Evolutionary conservation across 2,113 vertebrate species (phyloP), one percentile per base, ranked within the genome.

Genomic region (Hyaena hyaena): DNA sequence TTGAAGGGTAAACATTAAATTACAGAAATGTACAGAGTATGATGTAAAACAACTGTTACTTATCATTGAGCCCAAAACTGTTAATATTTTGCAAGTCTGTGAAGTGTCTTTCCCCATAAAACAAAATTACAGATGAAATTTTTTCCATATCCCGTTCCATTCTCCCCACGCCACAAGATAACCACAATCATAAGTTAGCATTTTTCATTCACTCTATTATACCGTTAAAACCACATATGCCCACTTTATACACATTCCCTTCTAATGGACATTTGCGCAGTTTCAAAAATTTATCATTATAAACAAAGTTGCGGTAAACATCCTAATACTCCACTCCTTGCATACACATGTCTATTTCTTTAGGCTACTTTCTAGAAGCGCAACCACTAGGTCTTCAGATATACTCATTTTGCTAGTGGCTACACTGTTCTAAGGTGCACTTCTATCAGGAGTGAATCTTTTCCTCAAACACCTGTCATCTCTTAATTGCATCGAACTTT

Each of bases 81-180:
- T 45, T 90, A 88, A 61, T 69, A 87, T 85, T 76, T n/a, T 95
- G 17, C 74, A 96, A 93, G 39, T 85, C 58, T 73, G 39, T 28
- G 77, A 77, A 71, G 10, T 58, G 12, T 91, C 58, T 48, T 39
- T 76, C 31, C 50, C 39, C 63, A 43, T 85, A 86, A 96, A 71
- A 81, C 81, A 77, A 80, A 82, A 55, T 74, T 80, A 94, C 73
- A 90, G 43, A 76, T 4, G 5, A 66, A 68, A 66, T 33, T 45
- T 10, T 26, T 39, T 58, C 28, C n/a, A 12, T 11, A 12, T 65
- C 31, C 33, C 19, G 17, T 66, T 33, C 68, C 33, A 88, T 74
- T 24, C 48, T 88, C 43, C 5, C 3, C 12, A 91, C 5, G 73
- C n/a, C 24, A 50, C 19, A 77, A 68, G 26, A 58, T 80, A 92